Evolutionary conservation across 2,113 vertebrate species (phyloP), one percentile per base, ranked within the genome.

Genomic region (Nycticorax nycticorax): DNA sequence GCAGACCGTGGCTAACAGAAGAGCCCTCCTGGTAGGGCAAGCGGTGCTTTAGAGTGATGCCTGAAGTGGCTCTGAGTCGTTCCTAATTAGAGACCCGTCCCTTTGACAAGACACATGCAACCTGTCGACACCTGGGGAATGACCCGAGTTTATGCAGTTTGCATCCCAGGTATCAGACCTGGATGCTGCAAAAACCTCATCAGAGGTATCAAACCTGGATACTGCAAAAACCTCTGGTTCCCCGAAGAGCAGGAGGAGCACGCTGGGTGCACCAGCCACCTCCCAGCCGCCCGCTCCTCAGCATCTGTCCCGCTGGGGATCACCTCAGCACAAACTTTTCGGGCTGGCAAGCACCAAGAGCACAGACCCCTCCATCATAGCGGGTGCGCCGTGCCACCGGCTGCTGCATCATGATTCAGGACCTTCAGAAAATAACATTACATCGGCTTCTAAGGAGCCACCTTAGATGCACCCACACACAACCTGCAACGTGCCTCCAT

Each of bases 341-440:
- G 24, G 39, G 69, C 57, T 86, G 75, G 52, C 27, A 84, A 33
- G 60, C 21, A 35, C 37, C 1, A 4, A 41, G 26, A 59, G 33
- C 0, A 0, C 48, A 73, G 63, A 37, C 17, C 17, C 14, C 39
- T 53, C 62, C 52, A 9, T 41, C 37, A 57, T 27, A 37, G 6
- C 1, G 4, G 9, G 30, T 50, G 28, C 4, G 13, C 27, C 3
- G 1, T 50, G 56, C 33, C 13, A 3, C 9, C 6, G 9, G 43
- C 14, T 12, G 6, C 52, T 48, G 37, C 4, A 1, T 35, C 16
- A 47, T 24, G 24, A 26, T 52, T 24, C 2, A 5, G n/a, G 27
- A 47, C 67, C 8, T 6, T 39, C 55, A 79, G 52, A 78, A 92
- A 92, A 66, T 6, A 76, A 47, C 15, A 76, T 0, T 37, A 28